These are phyloP conservation scores for Parauchenoglanis punctatus DNA, from an alignment of 2,797 vertebrate genomes.

Conservation along the genomic window DNA sequence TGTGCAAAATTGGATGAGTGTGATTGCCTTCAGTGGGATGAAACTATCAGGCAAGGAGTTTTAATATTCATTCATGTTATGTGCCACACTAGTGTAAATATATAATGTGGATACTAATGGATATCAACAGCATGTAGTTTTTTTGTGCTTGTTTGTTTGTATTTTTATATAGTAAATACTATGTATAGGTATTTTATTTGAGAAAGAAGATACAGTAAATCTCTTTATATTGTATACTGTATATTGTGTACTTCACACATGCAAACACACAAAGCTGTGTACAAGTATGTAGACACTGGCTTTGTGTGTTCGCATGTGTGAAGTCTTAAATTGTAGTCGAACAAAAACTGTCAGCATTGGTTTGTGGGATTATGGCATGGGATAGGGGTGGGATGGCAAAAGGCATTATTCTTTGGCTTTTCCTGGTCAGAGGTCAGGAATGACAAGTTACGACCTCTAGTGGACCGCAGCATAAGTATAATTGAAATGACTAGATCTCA, in stretches of 20 bases:
- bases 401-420: not conserved
- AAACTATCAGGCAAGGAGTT: conserved; percentile 18
- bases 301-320: not conserved
- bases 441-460: not conserved
- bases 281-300: too few relatives aligned
- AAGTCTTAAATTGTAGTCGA: not conserved
- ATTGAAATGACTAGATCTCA: too few relatives aligned
- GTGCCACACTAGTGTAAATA: not conserved
- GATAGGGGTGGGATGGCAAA: too few relatives aligned
- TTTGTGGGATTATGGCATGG: too few relatives aligned
- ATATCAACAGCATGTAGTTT: not conserved
- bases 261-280: too few relatives aligned
- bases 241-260: too few relatives aligned
- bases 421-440: not conserved
- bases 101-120: not conserved
- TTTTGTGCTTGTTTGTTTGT: not conserved
- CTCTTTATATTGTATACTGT: not conserved
- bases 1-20: conserved; percentile 14
- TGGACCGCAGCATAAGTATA: not conserved
- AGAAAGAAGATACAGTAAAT: not conserved
- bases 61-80: conserved; percentile 18
- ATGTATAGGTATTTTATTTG: not conserved
- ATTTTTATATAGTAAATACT: not conserved
- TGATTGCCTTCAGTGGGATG: conserved; percentile 21
- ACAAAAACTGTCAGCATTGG: not conserved